A percentile compares a stretch with the other conserved stretches of the same genome.
These are phyloP conservation scores for Thalassarche chlororhynchos DNA, from an alignment of 2,113 vertebrate genomes.

Conservation along the genomic window DNA sequence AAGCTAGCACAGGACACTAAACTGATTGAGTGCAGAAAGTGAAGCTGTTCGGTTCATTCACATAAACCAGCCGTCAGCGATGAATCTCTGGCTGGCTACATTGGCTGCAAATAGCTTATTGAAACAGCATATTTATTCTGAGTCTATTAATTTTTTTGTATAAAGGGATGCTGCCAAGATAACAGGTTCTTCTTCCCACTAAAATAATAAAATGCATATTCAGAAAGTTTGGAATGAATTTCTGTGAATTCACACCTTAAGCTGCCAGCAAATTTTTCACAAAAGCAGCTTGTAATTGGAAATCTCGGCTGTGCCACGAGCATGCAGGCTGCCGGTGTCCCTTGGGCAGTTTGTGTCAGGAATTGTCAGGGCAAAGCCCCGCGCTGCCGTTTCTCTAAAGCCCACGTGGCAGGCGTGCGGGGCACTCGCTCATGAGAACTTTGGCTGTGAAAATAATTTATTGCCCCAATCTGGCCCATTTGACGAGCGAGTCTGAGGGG, in stretches of 20 bases:
- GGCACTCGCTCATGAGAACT: neutral
- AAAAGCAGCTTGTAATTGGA: neutral
- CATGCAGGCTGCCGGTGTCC: neutral
- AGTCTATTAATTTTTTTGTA: neutral
- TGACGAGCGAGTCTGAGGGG: neutral
- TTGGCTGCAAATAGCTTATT: neutral
- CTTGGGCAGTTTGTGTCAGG: neutral
- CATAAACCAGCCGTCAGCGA: neutral
- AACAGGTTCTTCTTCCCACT: neutral
- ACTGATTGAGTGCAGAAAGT: neutral
- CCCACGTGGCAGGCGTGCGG: neutral
- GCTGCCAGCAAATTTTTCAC: neutral
- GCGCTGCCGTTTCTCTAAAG: accelerated
- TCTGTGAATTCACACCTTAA: neutral
- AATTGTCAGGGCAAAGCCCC: neutral
- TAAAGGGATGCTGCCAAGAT: neutral
- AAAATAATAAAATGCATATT: neutral
- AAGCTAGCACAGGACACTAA: neutral
- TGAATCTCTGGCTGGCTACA: neutral
- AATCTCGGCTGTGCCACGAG: neutral
- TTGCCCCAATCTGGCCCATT: neutral
- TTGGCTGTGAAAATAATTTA: neutral
- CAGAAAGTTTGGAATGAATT: neutral
- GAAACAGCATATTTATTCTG: neutral
- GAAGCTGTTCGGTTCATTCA: neutral